Percentiles rank a stretch among this genome's conserved stretches.
These are phyloP conservation scores for Apistogramma diplotaenia DNA, from an alignment of 2,113 vertebrate genomes.

Conservation along the genomic window DNA sequence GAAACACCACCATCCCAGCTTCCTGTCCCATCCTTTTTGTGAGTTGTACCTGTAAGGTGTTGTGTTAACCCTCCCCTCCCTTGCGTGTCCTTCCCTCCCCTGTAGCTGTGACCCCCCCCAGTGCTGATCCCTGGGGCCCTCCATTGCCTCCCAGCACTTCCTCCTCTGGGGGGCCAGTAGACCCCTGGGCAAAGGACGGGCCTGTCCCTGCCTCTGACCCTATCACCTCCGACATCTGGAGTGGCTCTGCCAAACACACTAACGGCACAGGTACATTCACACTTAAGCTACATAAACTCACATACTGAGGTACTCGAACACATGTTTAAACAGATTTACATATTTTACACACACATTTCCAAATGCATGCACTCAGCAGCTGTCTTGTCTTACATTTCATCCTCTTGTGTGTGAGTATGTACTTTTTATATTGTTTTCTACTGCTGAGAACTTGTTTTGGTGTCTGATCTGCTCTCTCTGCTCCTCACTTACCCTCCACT, in stretches of 20 bases:
- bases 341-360: neutral
- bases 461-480: neutral
- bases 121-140: slow-evolving; percentile 80
- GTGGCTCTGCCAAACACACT: slow-evolving; percentile 78
- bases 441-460: neutral
- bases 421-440: neutral
- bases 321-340: neutral
- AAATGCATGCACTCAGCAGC: slow-evolving; percentile 32
- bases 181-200: slow-evolving; percentile 79
- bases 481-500: neutral
- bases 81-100: slow-evolving; percentile 61
- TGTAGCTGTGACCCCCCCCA: slow-evolving; percentile 80
- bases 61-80: slow-evolving; percentile 66
- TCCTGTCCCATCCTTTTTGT: slow-evolving; percentile 56
- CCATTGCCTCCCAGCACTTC: slow-evolving; percentile 73
- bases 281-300: slow-evolving; percentile 22
- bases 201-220: slow-evolving; percentile 72
- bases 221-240: slow-evolving; percentile 79
- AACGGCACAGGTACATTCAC: slow-evolving; percentile 80
- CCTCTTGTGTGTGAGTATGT: slow-evolving; percentile 26
- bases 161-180: slow-evolving; percentile 77
- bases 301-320: neutral
- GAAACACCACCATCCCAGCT: slow-evolving; percentile 46
- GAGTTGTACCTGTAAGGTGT: slow-evolving; percentile 59
- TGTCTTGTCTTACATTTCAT: slow-evolving; percentile 65